A percentile compares a stretch with the other conserved stretches of the same genome.
Evolutionary conservation across 2,888 invertebrate genomes (phyloP).

Genomic region (Trichopria drosophilae): DNA sequence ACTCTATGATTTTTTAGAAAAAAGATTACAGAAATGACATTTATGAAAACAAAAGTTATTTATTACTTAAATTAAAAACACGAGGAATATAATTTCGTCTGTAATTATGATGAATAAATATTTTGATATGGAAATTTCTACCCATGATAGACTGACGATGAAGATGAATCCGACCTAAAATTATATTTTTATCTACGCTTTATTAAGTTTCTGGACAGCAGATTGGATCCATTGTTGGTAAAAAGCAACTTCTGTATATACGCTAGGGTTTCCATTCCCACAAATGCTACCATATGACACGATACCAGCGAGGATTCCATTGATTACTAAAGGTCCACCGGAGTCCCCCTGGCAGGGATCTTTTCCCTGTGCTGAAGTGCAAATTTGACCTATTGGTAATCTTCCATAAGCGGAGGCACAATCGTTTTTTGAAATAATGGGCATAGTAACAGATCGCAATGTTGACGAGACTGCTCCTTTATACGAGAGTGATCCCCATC

Average conservation of each 20-base stretch:
- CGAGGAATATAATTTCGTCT: no score
- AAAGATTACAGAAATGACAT: no score
- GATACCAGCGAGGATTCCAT: constrained; percentile 42
- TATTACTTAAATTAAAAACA: no score
- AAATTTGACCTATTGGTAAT: constrained; percentile 58
- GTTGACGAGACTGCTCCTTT: constrained; percentile 18
- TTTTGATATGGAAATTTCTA: no score
- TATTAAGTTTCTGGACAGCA: no score
- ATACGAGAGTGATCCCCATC: constrained; percentile 43
- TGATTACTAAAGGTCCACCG: constrained; percentile 40
- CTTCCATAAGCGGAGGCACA: constrained; percentile 53
- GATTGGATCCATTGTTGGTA: constrained; percentile 56
- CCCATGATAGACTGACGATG: no score
- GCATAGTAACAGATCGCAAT: constrained; percentile 62
- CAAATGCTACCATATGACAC: constrained; percentile 61
- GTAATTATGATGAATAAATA: no score
- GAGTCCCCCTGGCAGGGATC: constrained; percentile 43
- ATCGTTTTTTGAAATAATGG: constrained; percentile 57
- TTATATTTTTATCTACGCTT: background rate
- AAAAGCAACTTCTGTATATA: constrained; percentile 60
- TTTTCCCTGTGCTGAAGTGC: constrained; percentile 61
- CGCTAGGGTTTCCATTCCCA: constrained; percentile 58
- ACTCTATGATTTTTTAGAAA: no score
- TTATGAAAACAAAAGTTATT: no score
- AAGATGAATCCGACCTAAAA: no score